A percentile compares a stretch with the other conserved stretches of the same genome.
These are phyloP conservation scores for Drosophila histrio DNA, from an alignment of 2,888 invertebrate species.

Conservation along the genomic window DNA sequence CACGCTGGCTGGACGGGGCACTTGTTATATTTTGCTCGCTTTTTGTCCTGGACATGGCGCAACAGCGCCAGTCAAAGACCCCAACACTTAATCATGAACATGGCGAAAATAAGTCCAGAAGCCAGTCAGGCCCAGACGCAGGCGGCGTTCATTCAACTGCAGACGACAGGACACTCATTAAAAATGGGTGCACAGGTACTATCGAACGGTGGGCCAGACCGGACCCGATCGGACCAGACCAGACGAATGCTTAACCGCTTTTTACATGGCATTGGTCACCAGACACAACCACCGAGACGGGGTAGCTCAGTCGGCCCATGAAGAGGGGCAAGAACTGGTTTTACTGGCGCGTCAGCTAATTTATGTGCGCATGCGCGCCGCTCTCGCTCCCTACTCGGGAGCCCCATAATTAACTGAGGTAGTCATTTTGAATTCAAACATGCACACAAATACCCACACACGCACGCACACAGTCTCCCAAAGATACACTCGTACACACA, in stretches of 20 bases:
- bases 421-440: conserved; percentile 80
- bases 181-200: conserved; percentile 78
- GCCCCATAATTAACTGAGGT: conserved; percentile 83
- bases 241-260: conserved; percentile 64
- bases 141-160: conserved; percentile 79
- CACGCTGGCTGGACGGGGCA: conserved; percentile 34
- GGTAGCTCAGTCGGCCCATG: conserved; percentile 1
- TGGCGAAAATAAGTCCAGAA: conserved; percentile 70
- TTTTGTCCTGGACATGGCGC: conserved; percentile 22
- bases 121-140: conserved; percentile 48
- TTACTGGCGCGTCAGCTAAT: conserved; percentile 62
- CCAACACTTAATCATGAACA: conserved; percentile 73
- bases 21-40: background rate
- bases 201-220: conserved; percentile 13
- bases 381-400: conserved; percentile 82
- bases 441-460: conserved; percentile 31
- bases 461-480: background rate
- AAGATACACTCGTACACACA: background rate
- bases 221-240: background rate
- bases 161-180: conserved; percentile 81
- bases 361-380: conserved; percentile 76
- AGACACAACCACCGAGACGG: conserved; percentile 3
- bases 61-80: conserved; percentile 78
- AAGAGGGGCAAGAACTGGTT: conserved; percentile 52
- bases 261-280: conserved; percentile 56